Evolutionary conservation across 2,888 invertebrate genomes (phyloP), one percentile per base, ranked within the genome.

Genomic region (Lasioglossum leucozonium): DNA sequence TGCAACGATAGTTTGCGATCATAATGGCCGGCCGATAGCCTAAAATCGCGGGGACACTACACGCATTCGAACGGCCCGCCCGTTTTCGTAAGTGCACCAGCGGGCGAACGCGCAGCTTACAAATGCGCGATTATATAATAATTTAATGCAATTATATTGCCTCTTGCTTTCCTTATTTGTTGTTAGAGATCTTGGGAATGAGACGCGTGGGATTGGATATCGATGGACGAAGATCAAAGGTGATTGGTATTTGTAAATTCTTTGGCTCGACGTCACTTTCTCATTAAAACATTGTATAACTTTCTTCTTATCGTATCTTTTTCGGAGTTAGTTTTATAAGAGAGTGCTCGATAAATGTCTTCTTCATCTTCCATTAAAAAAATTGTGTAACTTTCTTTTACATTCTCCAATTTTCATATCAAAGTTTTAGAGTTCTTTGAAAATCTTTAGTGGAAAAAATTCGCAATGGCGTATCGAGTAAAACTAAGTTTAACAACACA

Each of bases 61-160:
- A 13, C n/a, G 18, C 30, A n/a, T 34, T 30, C 55, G 18, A 11
- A 8, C 6, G 11, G 13, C 47, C 44, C 65, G 26, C 0, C 47
- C 40, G 37, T 76, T 67, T 82, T 76, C 11, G 51, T 30, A 13
- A 22, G 8, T 69, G 11, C n/a, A 51, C 37, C 37, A 26, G 51
- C 51, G 10, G 16, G 67, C 55, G 18, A 40, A 10, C 30, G 65
- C 22, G 44, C 4, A 40, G 73, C 72, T 44, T 74, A 71, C 47
- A 42, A 77, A 82, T 42, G 16, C 37, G 13, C 37, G 74, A 71
- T 84, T 84, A 77, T 77, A 74, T 77, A 83, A 74, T 77, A 83
- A 83, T 26, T 2, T 30, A 11, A 4, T 16, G 34, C 18, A 22
- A n/a, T 22, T 40, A 51, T n/a, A 3, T 10, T 22, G 51, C n/a